Conservation (phyloP, 1,140 invertebrate genomes). For the Anastatus disparis region DNA sequence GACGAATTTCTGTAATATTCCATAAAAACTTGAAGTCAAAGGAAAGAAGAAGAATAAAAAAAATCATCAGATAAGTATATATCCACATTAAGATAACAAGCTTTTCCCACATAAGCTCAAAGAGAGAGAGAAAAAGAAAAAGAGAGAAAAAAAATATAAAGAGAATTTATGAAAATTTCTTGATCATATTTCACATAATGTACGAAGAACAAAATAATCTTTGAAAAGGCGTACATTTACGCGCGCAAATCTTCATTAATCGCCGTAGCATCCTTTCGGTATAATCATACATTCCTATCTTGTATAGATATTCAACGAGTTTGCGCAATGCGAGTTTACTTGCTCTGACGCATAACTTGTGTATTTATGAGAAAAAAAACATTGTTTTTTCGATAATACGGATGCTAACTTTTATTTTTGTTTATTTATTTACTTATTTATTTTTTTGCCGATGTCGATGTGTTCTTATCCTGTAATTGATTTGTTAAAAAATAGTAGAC, state of each 20-base stretch:
- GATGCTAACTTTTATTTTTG: too few relatives aligned
- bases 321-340: slow-evolving; percentile 4
- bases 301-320: slow-evolving; percentile 7
- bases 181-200: slow-evolving; percentile 3
- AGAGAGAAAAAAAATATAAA: not conserved
- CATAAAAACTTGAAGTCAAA: too few relatives aligned
- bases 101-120: not conserved
- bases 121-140: not conserved
- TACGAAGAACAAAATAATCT: not conserved
- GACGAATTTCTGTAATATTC: too few relatives aligned
- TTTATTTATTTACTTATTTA: not conserved
- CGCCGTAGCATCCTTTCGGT: not conserved
- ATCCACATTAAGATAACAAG: too few relatives aligned
- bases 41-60: too few relatives aligned
- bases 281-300: slow-evolving; percentile 26
- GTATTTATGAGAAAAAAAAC: not conserved
- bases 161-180: not conserved
- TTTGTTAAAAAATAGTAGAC: too few relatives aligned
- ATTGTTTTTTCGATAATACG: not conserved
- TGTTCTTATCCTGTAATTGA: too few relatives aligned
- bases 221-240: not conserved
- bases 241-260: slow-evolving; percentile 8
- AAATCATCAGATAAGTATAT: not conserved
- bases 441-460: too few relatives aligned
- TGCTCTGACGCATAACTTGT: not conserved